Conservation (phyloP, 2,888 invertebrate genomes). For the Pherbina coryleti region DNA sequence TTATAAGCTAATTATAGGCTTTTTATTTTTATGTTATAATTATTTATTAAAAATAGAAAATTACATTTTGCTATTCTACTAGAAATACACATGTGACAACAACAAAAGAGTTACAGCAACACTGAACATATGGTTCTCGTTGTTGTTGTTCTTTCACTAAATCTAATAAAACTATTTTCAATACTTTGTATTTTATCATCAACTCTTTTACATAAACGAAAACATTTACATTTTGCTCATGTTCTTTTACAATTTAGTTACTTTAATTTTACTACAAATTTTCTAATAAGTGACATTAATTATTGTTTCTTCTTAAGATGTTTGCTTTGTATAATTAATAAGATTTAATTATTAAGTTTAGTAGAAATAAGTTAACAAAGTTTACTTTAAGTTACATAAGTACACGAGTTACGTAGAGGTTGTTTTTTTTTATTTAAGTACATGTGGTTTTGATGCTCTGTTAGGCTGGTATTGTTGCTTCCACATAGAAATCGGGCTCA, state of each 20-base stretch:
- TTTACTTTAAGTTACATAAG: slow-evolving; percentile 15
- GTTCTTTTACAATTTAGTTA: background rate
- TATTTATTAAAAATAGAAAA: background rate
- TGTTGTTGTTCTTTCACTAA: background rate
- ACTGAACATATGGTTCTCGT: background rate
- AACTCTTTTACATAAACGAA: background rate
- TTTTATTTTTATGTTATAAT: background rate
- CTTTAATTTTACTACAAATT: slow-evolving; percentile 1
- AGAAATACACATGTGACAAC: slow-evolving; percentile 10
- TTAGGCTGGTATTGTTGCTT: slow-evolving; percentile 87
- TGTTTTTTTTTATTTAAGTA: background rate
- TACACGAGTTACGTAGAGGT: background rate
- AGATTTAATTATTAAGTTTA: background rate
- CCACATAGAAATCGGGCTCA: slow-evolving; percentile 95
- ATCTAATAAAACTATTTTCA: background rate
- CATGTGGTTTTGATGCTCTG: slow-evolving; percentile 1
- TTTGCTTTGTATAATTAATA: background rate
- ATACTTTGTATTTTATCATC: background rate
- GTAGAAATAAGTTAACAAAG: slow-evolving; percentile 15
- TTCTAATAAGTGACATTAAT: background rate
- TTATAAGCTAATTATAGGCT: background rate
- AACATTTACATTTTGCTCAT: background rate
- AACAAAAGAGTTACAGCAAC: background rate
- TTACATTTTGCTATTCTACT: slow-evolving; percentile 1
- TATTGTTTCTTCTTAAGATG: no score